phyloP scores from a whole-genome alignment of 2,113 vertebrate genomes.

The Zeus faber region DNA sequence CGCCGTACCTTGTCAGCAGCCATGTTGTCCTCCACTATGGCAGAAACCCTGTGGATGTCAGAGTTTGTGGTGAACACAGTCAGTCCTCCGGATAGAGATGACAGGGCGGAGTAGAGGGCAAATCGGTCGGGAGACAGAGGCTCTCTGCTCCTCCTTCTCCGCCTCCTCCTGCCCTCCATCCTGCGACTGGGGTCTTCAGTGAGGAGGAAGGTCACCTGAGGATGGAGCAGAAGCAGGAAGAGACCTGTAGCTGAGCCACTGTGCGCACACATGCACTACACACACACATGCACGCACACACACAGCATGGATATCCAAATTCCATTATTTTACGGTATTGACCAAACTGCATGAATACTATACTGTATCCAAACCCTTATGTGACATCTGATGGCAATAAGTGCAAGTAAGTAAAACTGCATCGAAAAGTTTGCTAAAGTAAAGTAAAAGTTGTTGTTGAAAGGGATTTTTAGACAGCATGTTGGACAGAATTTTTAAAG shows the following conservation, averaged over 20 bases:
- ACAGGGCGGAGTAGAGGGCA: constrained; percentile 77
- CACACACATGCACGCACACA: not conserved
- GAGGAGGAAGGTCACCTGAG: constrained; percentile 83
- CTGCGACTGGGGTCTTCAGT: constrained; percentile 76
- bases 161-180: constrained; percentile 8
- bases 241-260: not conserved
- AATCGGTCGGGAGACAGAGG: constrained; percentile 75
- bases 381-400: too few species aligned
- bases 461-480: too few species aligned
- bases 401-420: too few species aligned
- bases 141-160: constrained; percentile 60
- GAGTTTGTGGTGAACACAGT: constrained; percentile 82
- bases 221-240: not conserved
- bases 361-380: too few species aligned
- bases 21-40: constrained; percentile 77
- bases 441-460: too few species aligned
- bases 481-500: too few species aligned
- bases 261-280: not conserved
- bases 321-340: too few species aligned
- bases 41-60: constrained; percentile 76
- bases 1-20: constrained; percentile 69
- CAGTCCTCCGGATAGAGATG: constrained; percentile 80
- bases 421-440: too few species aligned
- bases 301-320: too few species aligned
- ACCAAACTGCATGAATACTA: too few species aligned